Evolutionary conservation across 1,140 invertebrate species (phyloP).

Genomic region (Scaptomyza montana): DNA sequence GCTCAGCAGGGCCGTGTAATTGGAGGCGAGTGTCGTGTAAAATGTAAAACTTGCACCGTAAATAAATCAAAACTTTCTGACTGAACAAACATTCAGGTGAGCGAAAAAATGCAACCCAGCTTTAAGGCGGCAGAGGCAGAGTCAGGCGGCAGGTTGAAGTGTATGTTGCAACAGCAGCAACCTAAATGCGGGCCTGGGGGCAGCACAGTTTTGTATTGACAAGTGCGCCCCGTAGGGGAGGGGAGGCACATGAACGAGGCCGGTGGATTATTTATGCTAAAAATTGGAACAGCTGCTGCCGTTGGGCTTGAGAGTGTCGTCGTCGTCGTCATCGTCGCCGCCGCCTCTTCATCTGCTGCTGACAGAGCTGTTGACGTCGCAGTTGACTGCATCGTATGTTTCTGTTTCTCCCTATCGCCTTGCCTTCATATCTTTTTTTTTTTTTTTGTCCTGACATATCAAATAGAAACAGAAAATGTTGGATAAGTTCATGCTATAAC

Average conservation of each 20-base stretch:
- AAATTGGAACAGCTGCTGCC: conserved; percentile 77
- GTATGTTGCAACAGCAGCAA: conserved; percentile 39
- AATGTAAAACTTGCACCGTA: conserved; percentile 82
- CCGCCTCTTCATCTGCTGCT: conserved; percentile 22
- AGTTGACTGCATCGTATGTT: conserved; percentile 10
- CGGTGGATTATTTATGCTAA: conserved; percentile 73
- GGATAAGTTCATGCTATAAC: conserved; percentile 10
- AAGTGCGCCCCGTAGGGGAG: conserved; percentile 53
- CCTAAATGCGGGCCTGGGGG: conserved; percentile 44
- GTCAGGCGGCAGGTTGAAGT: conserved; percentile 28
- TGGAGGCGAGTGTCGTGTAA: conserved; percentile 82
- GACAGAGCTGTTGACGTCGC: conserved; percentile 6
- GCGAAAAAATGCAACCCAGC: conserved; percentile 71
- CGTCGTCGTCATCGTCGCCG: neutral
- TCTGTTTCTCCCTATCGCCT: neutral
- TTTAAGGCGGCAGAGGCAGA: conserved; percentile 51
- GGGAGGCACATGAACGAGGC: conserved; percentile 51
- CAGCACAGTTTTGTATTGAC: conserved; percentile 71
- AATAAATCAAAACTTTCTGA: conserved; percentile 83
- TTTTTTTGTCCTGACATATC: neutral
- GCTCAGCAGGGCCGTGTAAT: conserved; percentile 68
- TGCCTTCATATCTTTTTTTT: neutral
- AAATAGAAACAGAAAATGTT: neutral
- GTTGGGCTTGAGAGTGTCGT: conserved; percentile 23
- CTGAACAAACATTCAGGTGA: conserved; percentile 83